Evolutionary conservation across 2,888 invertebrate species (phyloP).

Genomic region (Mesorhabditis spiculigera): DNA sequence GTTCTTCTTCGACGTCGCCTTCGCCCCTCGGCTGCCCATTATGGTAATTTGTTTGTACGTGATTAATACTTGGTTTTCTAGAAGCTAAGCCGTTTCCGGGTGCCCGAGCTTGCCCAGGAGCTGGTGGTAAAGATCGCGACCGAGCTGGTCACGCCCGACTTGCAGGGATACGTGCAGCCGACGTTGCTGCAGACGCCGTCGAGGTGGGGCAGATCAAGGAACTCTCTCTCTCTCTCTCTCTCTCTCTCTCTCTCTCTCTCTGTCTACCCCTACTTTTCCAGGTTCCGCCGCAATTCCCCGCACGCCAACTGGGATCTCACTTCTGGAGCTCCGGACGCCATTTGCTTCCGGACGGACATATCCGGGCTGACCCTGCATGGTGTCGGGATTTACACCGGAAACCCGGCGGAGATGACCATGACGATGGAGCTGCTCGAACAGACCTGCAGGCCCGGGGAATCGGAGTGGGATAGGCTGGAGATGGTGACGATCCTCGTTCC

Average conservation of each 20-base stretch:
- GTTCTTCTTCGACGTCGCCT: conserved; percentile 48
- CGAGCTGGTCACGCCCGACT: conserved; percentile 67
- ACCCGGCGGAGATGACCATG: neutral
- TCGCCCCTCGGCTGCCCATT: conserved; percentile 14
- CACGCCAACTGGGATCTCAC: conserved; percentile 93
- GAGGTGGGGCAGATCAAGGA: conserved; percentile 4
- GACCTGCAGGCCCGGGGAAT: neutral
- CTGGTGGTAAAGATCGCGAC: conserved; percentile 67
- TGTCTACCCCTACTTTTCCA: conserved; percentile 1
- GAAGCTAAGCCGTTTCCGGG: neutral
- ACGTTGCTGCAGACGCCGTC: conserved; percentile 71
- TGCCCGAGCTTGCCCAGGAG: conserved; percentile 26
- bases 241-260: no score
- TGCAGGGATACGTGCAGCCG: conserved; percentile 24
- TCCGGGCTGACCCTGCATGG: conserved; percentile 81
- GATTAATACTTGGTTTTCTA: neutral
- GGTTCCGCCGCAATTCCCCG: conserved; percentile 83
- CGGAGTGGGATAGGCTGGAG: conserved; percentile 62
- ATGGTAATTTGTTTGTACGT: neutral
- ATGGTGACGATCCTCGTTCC: conserved; percentile 71
- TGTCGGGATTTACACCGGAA: conserved; percentile 25
- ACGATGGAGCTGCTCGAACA: neutral
- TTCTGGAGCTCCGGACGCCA: conserved; percentile 91
- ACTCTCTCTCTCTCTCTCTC: neutral
- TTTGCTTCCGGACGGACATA: conserved; percentile 73